Conservation (phyloP, 1,140 invertebrate genomes). For the Brachionus plicatilis region DNA sequence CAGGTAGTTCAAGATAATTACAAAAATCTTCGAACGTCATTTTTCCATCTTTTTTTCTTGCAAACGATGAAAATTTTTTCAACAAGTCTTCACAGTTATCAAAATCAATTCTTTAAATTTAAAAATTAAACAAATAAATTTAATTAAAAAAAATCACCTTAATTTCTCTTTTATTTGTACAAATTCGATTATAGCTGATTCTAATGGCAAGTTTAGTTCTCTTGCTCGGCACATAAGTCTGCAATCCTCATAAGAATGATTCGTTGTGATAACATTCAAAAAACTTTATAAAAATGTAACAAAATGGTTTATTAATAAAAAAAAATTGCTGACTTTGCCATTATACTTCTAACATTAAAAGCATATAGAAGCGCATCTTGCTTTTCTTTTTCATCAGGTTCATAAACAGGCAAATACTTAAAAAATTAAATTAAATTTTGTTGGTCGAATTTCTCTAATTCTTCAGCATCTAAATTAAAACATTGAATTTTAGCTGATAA, state of each 20-base stretch:
- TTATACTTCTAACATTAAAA: conserved; percentile 77
- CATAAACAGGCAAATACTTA: conserved; percentile 80
- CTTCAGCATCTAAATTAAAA: not conserved
- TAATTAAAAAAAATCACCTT: conserved; percentile 44
- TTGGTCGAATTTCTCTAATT: not conserved
- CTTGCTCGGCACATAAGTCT: conserved; percentile 73
- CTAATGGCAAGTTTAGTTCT: conserved; percentile 70
- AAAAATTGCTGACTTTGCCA: conserved; percentile 72
- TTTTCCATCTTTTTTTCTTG: conserved; percentile 51
- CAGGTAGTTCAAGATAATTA: conserved; percentile 61
- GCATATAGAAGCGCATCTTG: conserved; percentile 81
- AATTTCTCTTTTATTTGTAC: conserved; percentile 64
- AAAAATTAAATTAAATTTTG: conserved; percentile 14
- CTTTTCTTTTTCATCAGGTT: conserved; percentile 76
- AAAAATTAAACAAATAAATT: conserved; percentile 8
- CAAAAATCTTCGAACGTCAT: conserved; percentile 63
- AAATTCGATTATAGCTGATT: conserved; percentile 68
- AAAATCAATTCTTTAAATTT: conserved; percentile 45
- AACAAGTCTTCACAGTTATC: conserved; percentile 47
- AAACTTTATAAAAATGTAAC: conserved; percentile 60
- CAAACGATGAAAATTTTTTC: conserved; percentile 54
- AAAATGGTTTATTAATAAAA: not conserved
- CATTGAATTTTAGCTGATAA: too few species aligned
- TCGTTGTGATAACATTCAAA: conserved; percentile 73
- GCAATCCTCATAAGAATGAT: conserved; percentile 87